phyloP scores from a whole-genome alignment of 2,113 vertebrate genomes.

The Oncorhynchus kisutch region DNA sequence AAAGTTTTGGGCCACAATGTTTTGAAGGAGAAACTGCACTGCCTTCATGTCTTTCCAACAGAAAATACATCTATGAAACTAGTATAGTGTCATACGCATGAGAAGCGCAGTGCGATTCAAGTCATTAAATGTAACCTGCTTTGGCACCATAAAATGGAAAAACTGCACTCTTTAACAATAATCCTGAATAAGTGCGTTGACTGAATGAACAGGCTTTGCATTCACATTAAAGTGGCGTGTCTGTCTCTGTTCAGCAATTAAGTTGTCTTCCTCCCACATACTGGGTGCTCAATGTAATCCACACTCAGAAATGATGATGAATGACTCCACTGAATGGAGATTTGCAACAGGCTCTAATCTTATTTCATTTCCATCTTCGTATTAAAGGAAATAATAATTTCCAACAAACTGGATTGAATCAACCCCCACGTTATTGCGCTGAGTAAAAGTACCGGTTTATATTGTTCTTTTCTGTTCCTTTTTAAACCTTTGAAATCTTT shows the following conservation, averaged over 20 bases:
- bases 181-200: conserved; percentile 9
- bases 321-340: not conserved
- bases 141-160: not conserved
- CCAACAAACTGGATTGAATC: not conserved
- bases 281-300: conserved; percentile 7
- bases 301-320: conserved; percentile 20
- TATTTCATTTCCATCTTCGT: not conserved
- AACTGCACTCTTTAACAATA: conserved; percentile 28
- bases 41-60: not conserved
- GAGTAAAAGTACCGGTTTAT: not conserved
- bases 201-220: not conserved
- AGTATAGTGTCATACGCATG: conserved; percentile 20
- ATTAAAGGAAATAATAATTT: conserved; percentile 16
- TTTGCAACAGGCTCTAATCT: not conserved
- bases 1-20: not conserved
- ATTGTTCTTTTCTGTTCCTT: no score
- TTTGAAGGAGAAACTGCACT: not conserved
- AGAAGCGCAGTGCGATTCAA: conserved; percentile 3
- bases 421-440: not conserved
- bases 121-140: conserved; percentile 13
- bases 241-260: conserved; percentile 30
- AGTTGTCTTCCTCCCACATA: conserved; percentile 8
- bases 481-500: no score
- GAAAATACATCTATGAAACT: not conserved
- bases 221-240: not conserved